Base-by-base conservation (phyloP, 2,113 vertebrate genomes). In the Ailuropoda melanoleuca region DNA sequence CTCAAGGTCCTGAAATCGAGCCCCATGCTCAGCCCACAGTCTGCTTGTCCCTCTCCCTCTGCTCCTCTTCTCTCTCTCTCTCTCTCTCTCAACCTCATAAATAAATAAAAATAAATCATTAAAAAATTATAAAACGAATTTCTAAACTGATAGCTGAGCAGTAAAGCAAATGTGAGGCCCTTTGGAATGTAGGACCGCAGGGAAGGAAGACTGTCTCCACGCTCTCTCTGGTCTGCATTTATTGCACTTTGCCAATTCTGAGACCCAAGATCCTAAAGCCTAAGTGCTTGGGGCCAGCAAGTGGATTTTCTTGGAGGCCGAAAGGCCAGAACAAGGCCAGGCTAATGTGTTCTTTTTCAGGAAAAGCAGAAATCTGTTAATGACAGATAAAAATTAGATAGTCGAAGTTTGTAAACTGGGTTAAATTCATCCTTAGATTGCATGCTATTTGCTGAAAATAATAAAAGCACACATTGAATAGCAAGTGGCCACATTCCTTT, bases 351-450 rank as follows among this genome's bases (percentile, higher is more conserved):
- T 97, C 37, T 82, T 93, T 90, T 64, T 56, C 0, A 0, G 24
- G 56, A 85, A 82, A 31, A 37, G 29, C 43, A 97, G 88, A 93
- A 94, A 94, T 60, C 53, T 83, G 60, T 95, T 43, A 0, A 74
- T n/a, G 68, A 84, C 66, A 96, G 29, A 81, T 97, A 97, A 93
- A 90, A 90, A 90, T 94, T 74, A 93, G 92, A 96, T 77, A 74
- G 88, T 10, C 82, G 39, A 88, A 88, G 93, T 78, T 96, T 95
- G 94, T 1, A 78, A 97, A 88, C 68, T 90, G 60, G 87, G 31
- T 87, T 98, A 97, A 98, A 97, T 97, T 96, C 98, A 97, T 97
- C 81, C 98, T 98, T 96, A 64, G 31, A 64, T 56, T 83, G 53
- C 80, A 80, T 86, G 60, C 92, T 98, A 97, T 82, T 98, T 98